Evolutionary conservation across 2,797 vertebrate genomes (phyloP), one percentile per base, ranked within the genome.

Genomic region (Characodon lateralis): DNA sequence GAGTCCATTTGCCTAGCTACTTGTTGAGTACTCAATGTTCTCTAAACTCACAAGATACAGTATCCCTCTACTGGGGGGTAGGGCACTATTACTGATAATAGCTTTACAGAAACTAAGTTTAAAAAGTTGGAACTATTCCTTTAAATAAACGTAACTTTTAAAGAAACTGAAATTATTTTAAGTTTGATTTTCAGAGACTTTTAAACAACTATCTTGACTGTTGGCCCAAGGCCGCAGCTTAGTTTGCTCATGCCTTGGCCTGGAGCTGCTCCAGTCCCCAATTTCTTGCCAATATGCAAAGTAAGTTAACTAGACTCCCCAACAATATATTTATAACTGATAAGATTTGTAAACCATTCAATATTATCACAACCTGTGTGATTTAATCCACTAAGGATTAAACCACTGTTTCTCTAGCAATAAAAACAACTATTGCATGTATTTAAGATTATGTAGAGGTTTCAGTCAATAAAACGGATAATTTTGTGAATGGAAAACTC

Each of bases 381-480:
- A 18, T 63, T 39, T 46, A 6, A 43, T 63, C 2, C 24, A 53
- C 28, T 53, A 43, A 16, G 16, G 43, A 18, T 58, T 39, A 39
- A 75, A 24, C 53, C 61, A 46, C 7, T 2, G 12, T 53, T 8
- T 26, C 2, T 50, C 39, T 51, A 2, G 12, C 41, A 72, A 78
- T 68, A 35, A 74, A 73, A 74, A 66, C 39, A 77, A 53, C n/a
- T 28, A 70, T 80, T 76, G 50, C 66, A 66, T 78, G 3, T 0
- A 66, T 78, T n/a, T 71, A 0, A 35, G 46, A 58, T 31, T 69
- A 66, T 74, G 26, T 61, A 35, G 18, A 58, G 82, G 74, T 59
- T 79, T 78, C 24, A 61, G 26, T 77, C 77, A 76, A 83, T 83
- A 74, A 58, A 7, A 79, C 53, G 63, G 70, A 83, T 77, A 76